These are phyloP conservation scores for Parelbella ahira DNA, from an alignment of 2,888 invertebrate species.

Conservation along the genomic window DNA sequence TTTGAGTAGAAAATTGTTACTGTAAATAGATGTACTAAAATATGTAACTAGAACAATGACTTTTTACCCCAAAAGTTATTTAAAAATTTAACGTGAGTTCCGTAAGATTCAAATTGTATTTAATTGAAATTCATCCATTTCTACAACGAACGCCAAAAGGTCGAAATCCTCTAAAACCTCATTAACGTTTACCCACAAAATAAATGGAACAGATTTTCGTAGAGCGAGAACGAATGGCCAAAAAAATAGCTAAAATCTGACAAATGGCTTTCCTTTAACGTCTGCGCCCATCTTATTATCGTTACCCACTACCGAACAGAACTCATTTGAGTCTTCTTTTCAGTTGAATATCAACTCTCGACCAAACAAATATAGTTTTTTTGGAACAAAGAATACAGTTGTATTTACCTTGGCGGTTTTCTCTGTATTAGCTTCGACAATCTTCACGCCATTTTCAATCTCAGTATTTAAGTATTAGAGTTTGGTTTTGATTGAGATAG, in stretches of 20 bases:
- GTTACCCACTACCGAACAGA: conserved; percentile 78
- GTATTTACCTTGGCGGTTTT: conserved; percentile 37
- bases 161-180: conserved; percentile 43
- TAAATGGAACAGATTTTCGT: conserved; percentile 79
- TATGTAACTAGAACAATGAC: no score
- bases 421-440: conserved; percentile 39
- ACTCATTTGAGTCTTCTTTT: conserved; percentile 73
- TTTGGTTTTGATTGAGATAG: conserved; percentile 41
- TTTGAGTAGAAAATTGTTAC: no score
- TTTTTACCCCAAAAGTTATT: no score
- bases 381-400: conserved; percentile 32
- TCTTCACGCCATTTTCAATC: conserved; percentile 36
- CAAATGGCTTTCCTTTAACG: conserved; percentile 81
- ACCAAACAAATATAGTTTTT: conserved; percentile 40
- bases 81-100: no score
- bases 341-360: conserved; percentile 44
- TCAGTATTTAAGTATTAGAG: conserved; percentile 35
- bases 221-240: conserved; percentile 68
- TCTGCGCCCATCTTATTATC: conserved; percentile 81
- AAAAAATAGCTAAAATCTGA: conserved; percentile 78
- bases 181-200: conserved; percentile 62
- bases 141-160: neutral
- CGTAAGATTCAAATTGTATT: no score
- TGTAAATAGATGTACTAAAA: no score
- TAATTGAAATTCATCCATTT: no score